These are phyloP conservation scores for Lateolabrax maculatus DNA, from an alignment of 2,797 vertebrate genomes.

Conservation along the genomic window DNA sequence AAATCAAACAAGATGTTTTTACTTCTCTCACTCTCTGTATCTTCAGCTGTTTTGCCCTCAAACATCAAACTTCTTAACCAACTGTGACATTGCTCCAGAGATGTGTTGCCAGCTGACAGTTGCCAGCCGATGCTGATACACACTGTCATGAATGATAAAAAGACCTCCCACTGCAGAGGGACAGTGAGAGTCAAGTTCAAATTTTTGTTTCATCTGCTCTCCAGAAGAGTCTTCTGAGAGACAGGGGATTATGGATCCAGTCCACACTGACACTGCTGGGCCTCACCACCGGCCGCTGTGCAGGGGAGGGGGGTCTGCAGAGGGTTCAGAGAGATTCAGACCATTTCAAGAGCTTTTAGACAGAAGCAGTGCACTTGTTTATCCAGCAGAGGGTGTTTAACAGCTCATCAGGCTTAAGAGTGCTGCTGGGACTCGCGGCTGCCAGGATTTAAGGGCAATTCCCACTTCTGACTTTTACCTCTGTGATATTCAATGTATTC, in stretches of 20 bases:
- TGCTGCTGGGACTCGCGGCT: conserved; percentile 33
- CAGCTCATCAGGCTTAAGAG: conserved; percentile 37
- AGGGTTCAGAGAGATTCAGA: conserved; percentile 4
- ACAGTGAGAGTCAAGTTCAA: conserved; percentile 33
- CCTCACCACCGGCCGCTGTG: conserved; percentile 25
- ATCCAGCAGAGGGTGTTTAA: conserved; percentile 69
- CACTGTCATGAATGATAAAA: conserved; percentile 44
- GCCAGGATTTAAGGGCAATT: conserved; percentile 32
- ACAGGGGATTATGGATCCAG: conserved; percentile 50
- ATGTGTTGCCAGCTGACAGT: conserved; percentile 14
- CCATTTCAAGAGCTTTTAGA: conserved; percentile 32
- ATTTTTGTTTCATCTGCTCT: conserved; percentile 48
- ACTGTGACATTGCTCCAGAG: conserved; percentile 26
- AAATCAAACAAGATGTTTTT: background rate
- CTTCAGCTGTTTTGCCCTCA: conserved; percentile 5
- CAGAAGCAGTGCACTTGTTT: conserved; percentile 33
- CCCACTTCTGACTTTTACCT: background rate
- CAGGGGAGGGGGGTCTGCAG: background rate
- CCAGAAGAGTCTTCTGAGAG: conserved; percentile 53
- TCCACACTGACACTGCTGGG: conserved; percentile 17
- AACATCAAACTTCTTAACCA: conserved; percentile 28
- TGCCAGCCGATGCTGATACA: conserved; percentile 36
- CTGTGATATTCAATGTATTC: background rate
- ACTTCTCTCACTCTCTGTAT: background rate
- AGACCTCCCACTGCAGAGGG: conserved; percentile 38